Conservation (phyloP, 2,888 invertebrate genomes). For the Tiliacea aurago region DNA sequence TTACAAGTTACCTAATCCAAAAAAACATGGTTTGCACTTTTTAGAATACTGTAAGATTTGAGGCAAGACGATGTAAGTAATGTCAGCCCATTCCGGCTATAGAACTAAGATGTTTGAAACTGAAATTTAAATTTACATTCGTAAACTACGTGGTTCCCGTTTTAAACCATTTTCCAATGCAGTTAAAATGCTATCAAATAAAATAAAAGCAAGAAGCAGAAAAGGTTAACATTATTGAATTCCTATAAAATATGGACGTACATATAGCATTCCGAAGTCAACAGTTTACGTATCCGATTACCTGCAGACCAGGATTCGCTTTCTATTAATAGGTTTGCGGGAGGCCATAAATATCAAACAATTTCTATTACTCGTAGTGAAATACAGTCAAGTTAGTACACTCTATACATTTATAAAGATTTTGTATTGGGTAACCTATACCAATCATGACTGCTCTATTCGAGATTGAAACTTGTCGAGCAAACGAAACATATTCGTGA, state of each 20-base stretch:
- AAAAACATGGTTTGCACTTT: neutral
- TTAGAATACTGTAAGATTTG: neutral
- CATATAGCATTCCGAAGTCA: neutral
- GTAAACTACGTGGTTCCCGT: neutral
- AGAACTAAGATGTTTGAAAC: neutral
- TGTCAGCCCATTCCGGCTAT: neutral
- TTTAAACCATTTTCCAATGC: neutral
- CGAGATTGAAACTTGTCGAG: neutral
- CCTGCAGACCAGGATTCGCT: neutral
- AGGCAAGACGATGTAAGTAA: neutral
- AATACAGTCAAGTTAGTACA: conserved; percentile 10
- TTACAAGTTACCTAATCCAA: neutral
- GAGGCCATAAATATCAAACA: conserved; percentile 25
- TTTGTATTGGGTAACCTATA: neutral
- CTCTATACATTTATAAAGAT: neutral
- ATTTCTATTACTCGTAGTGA: conserved; percentile 12
- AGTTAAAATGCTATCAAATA: neutral
- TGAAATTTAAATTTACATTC: too few species aligned
- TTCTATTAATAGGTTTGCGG: conserved; percentile 29
- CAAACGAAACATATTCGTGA: neutral
- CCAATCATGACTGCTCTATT: neutral
- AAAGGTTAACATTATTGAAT: neutral
- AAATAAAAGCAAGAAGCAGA: conserved; percentile 6
- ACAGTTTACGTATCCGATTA: conserved; percentile 8
- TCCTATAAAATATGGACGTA: neutral